Percentiles rank a stretch among this genome's conserved stretches.
Evolutionary conservation across 1,140 invertebrate genomes (phyloP).

Genomic region (Colletes latitarsis): DNA sequence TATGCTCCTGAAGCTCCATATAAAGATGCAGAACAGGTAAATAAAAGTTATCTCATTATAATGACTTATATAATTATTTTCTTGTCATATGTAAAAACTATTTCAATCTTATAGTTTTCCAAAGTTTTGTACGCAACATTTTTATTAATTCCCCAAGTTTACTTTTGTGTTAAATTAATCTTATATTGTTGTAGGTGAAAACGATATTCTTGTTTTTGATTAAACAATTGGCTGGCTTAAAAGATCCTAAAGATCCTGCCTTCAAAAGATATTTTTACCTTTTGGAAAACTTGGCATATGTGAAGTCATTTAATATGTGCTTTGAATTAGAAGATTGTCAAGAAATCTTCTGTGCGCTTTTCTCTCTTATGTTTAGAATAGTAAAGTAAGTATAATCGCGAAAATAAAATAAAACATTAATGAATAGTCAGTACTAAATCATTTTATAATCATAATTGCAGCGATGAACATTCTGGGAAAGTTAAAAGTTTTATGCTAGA

Average conservation of each 20-base stretch:
- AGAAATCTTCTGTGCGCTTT: constrained; percentile 97
- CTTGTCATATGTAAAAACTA: no score
- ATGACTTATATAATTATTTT: neutral
- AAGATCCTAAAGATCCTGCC: constrained; percentile 97
- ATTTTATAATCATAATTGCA: constrained; percentile 74
- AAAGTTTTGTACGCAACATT: neutral
- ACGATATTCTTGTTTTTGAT: constrained; percentile 98
- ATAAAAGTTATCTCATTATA: constrained; percentile 77
- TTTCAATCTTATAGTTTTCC: constrained; percentile 13
- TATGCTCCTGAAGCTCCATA: constrained; percentile 99
- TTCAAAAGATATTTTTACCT: constrained; percentile 99
- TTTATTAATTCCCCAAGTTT: neutral
- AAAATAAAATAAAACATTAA: neutral
- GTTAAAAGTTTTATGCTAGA: constrained; percentile 98
- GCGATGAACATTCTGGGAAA: constrained; percentile 97
- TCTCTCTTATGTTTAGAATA: constrained; percentile 97
- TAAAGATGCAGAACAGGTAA: constrained; percentile 96
- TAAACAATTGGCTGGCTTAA: constrained; percentile 94
- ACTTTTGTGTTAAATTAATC: constrained; percentile 5
- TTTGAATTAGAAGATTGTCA: constrained; percentile 98
- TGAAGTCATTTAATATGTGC: constrained; percentile 99
- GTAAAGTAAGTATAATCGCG: constrained; percentile 89
- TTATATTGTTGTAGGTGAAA: constrained; percentile 80
- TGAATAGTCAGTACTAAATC: neutral
- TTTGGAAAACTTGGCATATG: constrained; percentile 97